Evolutionary conservation across 2,797 vertebrate genomes (phyloP).

Genomic region (Phyllotis vaccarum): DNA sequence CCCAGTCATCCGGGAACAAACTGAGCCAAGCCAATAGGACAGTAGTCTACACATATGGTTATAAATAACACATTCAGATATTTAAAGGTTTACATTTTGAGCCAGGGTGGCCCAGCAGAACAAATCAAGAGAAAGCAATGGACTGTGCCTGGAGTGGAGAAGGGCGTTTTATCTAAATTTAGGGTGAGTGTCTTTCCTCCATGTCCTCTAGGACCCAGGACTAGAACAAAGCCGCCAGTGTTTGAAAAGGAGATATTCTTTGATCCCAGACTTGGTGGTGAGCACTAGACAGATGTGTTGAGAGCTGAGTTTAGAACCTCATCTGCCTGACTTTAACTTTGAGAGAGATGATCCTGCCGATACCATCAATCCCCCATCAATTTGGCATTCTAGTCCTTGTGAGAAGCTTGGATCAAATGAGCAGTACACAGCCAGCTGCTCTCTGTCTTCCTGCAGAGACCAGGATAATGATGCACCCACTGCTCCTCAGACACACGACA

Average conservation of each 20-base stretch:
- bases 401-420: neutral
- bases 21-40: neutral
- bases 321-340: neutral
- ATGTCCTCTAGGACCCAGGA: neutral
- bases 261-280: conserved; percentile 55
- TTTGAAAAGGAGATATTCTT: conserved; percentile 59
- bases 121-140: conserved; percentile 81
- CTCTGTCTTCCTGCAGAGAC: neutral
- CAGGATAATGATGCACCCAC: too few relatives aligned
- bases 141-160: conserved; percentile 68
- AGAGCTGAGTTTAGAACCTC: conserved; percentile 51
- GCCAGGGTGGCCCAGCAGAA: conserved; percentile 39
- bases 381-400: neutral
- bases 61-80: conserved; percentile 73
- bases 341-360: neutral
- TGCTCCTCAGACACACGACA: neutral
- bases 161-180: conserved; percentile 32
- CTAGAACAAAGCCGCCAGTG: conserved; percentile 58
- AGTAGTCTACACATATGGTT: neutral
- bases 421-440: neutral
- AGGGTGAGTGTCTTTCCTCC: conserved; percentile 53
- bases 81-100: conserved; percentile 56
- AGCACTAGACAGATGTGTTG: conserved; percentile 28
- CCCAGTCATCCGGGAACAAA: conserved; percentile 11
- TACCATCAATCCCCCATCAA: neutral